Evolutionary conservation across 2,797 vertebrate genomes (phyloP).

Genomic region (Manis pentadactyla): DNA sequence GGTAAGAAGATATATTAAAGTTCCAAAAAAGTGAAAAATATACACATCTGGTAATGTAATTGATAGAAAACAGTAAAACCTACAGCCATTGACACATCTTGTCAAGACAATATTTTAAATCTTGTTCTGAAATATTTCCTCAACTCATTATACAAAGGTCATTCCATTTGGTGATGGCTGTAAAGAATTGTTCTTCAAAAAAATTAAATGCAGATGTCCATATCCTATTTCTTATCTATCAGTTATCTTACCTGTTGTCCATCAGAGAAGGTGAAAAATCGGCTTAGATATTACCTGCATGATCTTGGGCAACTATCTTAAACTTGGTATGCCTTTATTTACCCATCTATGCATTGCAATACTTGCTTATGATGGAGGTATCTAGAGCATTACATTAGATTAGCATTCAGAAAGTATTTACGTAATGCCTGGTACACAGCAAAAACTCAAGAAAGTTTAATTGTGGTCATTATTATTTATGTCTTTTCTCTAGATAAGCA

Average conservation of each 20-base stretch:
- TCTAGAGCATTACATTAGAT: background rate
- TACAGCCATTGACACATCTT: background rate
- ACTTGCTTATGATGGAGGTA: background rate
- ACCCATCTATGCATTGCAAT: background rate
- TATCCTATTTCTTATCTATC: background rate
- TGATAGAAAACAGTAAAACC: background rate
- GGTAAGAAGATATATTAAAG: background rate
- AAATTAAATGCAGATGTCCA: background rate
- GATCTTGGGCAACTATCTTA: background rate
- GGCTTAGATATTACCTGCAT: background rate
- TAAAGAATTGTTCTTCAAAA: background rate
- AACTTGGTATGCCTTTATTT: background rate
- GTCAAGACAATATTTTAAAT: background rate
- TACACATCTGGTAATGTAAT: background rate
- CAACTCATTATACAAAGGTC: background rate
- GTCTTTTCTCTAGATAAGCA: background rate
- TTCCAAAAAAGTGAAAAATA: background rate
- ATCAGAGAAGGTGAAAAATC: background rate
- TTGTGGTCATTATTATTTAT: background rate
- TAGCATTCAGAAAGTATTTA: background rate
- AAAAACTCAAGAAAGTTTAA: conserved; percentile 5
- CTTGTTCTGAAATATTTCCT: conserved; percentile 1
- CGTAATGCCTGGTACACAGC: background rate
- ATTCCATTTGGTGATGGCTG: background rate
- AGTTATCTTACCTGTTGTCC: background rate